Conservation (phyloP, 2,113 vertebrate genomes). For the Psephotus haematonotus region DNA sequence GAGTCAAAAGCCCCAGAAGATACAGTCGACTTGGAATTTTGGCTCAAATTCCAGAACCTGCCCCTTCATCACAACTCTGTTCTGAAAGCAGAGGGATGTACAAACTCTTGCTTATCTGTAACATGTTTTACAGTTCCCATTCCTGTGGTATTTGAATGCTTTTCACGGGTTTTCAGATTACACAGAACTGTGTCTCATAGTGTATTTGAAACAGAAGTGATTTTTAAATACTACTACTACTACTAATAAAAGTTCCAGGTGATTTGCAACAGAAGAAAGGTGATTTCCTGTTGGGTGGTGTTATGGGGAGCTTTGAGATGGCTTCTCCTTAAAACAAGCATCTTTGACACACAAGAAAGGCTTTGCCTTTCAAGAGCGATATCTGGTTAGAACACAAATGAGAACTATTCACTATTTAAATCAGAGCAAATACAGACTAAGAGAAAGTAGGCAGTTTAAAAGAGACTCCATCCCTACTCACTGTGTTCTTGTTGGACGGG, state of each 20-base stretch:
- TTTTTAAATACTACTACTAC: not conserved
- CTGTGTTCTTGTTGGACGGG: not conserved
- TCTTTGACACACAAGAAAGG: not conserved
- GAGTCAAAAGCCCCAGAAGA: not conserved
- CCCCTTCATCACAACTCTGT: not conserved
- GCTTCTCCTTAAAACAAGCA: not conserved
- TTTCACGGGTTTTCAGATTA: not conserved
- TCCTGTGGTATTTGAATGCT: not conserved
- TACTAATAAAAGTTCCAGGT: not conserved
- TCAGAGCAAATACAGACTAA: not conserved
- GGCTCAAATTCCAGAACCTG: not conserved
- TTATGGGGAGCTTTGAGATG: not conserved
- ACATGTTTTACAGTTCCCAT: not conserved
- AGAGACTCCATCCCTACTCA: not conserved
- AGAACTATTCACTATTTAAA: not conserved
- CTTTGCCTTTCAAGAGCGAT: not conserved
- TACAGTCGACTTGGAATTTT: not conserved
- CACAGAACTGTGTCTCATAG: accelerated
- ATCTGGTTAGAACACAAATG: not conserved
- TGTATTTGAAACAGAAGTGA: not conserved
- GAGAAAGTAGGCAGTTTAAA: not conserved
- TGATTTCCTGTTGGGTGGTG: not conserved
- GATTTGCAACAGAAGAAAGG: not conserved
- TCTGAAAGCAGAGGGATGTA: not conserved
- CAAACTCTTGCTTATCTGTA: not conserved